A percentile compares a stretch with the other conserved stretches of the same genome.
phyloP scores from a whole-genome alignment of 1,140 invertebrate species.

The Amyelois transitella region DNA sequence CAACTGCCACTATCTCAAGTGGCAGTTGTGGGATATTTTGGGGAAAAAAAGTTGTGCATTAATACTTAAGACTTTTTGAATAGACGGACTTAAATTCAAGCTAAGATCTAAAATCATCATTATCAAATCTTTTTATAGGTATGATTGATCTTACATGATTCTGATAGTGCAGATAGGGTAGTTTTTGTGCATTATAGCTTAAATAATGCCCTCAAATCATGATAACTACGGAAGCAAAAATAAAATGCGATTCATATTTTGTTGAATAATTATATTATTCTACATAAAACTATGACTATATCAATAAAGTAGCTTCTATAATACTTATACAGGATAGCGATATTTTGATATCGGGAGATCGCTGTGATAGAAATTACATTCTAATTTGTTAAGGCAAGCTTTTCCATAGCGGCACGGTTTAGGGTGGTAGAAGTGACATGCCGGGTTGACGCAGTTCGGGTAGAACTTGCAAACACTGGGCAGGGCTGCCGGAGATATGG shows the following conservation, averaged over 20 bases:
- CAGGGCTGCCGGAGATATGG: constrained; percentile 58
- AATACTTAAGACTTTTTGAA: too few relatives aligned
- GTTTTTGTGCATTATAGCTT: too few relatives aligned
- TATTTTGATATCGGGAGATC: constrained; percentile 66
- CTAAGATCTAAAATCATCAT: too few relatives aligned
- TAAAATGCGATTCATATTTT: background rate
- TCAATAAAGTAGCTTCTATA: background rate
- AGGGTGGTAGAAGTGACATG: constrained; percentile 79
- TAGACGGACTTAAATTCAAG: too few relatives aligned
- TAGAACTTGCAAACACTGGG: constrained; percentile 77
- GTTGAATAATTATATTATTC: background rate
- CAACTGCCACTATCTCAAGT: too few relatives aligned
- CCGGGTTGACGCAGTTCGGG: constrained; percentile 75
- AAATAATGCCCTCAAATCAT: too few relatives aligned
- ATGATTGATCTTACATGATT: too few relatives aligned
- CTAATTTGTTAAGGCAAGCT: constrained; percentile 77
- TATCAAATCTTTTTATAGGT: too few relatives aligned
- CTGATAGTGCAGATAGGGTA: too few relatives aligned
- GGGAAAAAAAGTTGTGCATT: too few relatives aligned
- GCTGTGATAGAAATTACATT: constrained; percentile 78
- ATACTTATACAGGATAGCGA: constrained; percentile 36
- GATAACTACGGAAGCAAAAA: background rate
- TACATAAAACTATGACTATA: background rate
- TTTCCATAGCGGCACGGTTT: constrained; percentile 78
- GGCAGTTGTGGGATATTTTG: too few relatives aligned